phyloP scores from a whole-genome alignment of 1,140 invertebrate genomes.

The Nasonia giraulti region DNA sequence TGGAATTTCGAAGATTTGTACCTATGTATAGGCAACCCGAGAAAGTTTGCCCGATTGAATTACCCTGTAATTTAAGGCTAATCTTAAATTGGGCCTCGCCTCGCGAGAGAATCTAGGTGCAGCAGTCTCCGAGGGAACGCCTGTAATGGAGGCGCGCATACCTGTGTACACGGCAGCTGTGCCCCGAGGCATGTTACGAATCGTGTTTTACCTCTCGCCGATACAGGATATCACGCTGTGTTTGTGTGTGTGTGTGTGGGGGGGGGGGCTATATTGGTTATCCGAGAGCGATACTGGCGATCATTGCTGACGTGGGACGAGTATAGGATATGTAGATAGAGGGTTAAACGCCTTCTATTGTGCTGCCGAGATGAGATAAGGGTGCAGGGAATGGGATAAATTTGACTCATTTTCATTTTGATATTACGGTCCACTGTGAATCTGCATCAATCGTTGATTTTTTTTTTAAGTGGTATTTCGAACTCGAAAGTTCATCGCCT shows the following conservation, averaged over 20 bases:
- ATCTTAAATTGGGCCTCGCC: not conserved
- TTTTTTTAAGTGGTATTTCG: no score
- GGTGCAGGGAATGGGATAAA: no score
- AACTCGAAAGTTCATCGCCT: no score
- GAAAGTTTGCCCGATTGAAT: not conserved
- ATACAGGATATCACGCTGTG: not conserved
- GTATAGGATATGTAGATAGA: not conserved
- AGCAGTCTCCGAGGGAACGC: not conserved
- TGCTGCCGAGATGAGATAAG: not conserved
- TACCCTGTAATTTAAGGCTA: not conserved
- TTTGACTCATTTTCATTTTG: no score
- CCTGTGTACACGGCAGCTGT: not conserved
- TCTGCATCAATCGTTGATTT: no score
- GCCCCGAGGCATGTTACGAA: not conserved
- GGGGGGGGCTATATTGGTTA: no score
- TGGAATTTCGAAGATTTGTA: not conserved
- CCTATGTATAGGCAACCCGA: not conserved
- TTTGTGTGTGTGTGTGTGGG: no score
- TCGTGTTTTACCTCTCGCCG: not conserved
- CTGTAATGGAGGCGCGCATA: not conserved
- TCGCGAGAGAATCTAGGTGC: not conserved
- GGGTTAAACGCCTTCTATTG: not conserved
- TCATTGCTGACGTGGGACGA: not conserved
- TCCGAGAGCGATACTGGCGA: not conserved
- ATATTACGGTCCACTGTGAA: no score